These are phyloP conservation scores for Vanacampus margaritifer DNA, from an alignment of 2,113 vertebrate species.

Conservation along the genomic window DNA sequence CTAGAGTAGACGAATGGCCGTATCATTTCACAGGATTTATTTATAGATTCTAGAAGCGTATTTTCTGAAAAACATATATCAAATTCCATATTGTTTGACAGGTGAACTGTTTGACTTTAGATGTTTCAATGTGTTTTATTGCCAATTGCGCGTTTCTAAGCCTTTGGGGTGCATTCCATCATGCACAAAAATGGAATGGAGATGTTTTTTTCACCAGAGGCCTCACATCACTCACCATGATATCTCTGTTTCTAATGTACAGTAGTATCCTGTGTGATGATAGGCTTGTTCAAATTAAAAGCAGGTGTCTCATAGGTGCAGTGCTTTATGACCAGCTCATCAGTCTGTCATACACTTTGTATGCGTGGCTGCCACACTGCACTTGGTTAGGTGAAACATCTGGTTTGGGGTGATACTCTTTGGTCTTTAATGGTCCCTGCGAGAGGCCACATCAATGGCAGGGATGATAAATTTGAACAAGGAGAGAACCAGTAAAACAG, in stretches of 20 bases:
- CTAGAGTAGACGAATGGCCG: too few relatives aligned
- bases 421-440: conserved; percentile 65
- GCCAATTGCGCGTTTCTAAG: neutral
- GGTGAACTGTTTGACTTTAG: neutral
- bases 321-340: conserved; percentile 39
- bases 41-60: neutral
- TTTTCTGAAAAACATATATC: neutral
- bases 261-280: neutral
- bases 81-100: neutral
- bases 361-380: conserved; percentile 33
- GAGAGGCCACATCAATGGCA: conserved; percentile 62
- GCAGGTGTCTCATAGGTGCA: conserved; percentile 9
- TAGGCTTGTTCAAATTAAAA: conserved; percentile 28
- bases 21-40: neutral
- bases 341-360: conserved; percentile 42
- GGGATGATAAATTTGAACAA: conserved; percentile 67
- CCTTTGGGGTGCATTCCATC: neutral
- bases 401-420: conserved; percentile 69
- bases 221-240: neutral
- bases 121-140: neutral
- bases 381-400: conserved; percentile 59
- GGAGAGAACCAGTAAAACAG: conserved; percentile 62
- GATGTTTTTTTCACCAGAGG: neutral
- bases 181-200: neutral
- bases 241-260: neutral